Evolutionary conservation across 2,797 vertebrate species (phyloP).

Genomic region (Dipus sagitta): DNA sequence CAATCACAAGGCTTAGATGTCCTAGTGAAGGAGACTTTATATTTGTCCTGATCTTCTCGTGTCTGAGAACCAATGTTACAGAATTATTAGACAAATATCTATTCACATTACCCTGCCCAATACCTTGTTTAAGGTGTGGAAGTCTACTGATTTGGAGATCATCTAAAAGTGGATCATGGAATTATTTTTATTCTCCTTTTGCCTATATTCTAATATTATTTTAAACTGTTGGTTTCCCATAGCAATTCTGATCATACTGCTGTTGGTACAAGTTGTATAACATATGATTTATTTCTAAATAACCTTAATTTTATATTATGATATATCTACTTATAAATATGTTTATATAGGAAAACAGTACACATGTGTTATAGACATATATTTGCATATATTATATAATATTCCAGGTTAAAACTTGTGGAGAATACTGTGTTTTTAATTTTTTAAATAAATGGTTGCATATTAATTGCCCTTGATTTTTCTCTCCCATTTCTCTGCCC

Average conservation of each 20-base stretch:
- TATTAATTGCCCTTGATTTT: slow-evolving; percentile 13
- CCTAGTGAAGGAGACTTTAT: neutral
- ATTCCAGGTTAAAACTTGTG: neutral
- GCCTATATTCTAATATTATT: neutral
- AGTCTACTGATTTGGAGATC: neutral
- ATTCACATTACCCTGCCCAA: neutral
- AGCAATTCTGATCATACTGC: neutral
- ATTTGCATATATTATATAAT: neutral
- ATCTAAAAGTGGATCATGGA: neutral
- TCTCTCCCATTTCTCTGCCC: neutral
- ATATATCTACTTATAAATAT: neutral
- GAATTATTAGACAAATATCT: neutral
- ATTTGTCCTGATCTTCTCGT: neutral
- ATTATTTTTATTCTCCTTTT: neutral
- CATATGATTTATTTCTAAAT: slow-evolving; percentile 39
- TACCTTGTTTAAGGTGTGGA: neutral
- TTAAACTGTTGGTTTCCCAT: neutral
- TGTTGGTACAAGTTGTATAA: neutral
- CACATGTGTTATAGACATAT: neutral
- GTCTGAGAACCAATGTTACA: neutral
- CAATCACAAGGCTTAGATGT: neutral
- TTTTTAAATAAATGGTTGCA: slow-evolving; percentile 22
- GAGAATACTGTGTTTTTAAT: slow-evolving; percentile 12
- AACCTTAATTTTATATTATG: neutral
- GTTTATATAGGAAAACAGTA: neutral